Base-by-base conservation (phyloP, 2,113 vertebrate genomes). In the Irena cyanogastra region DNA sequence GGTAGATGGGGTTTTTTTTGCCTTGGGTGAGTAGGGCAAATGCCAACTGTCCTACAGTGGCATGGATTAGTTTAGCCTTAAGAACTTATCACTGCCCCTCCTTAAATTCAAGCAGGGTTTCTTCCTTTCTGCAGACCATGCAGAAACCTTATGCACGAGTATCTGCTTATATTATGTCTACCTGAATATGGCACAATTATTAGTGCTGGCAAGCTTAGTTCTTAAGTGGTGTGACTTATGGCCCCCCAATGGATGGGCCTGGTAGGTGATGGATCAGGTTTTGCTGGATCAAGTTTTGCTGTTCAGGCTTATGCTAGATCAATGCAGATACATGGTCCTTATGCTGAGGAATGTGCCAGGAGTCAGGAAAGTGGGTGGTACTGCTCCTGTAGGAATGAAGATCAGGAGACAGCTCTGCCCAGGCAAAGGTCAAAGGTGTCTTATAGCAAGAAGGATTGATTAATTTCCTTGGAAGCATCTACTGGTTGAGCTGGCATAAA, bases 51-150 rank as follows among this genome's bases (percentile, higher is more conserved):
- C 84, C 71, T 81, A 24, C 27, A 23, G 65, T 42, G 61, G 63
- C 81, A n/a, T 63, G 86, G 64, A 82, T 78, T 92, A 84, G 72
- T 87, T 87, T 81, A 93, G 88, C 80, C 88, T 94, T 95, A 96
- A 92, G 45, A 78, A 93, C 26, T 89, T 87, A 83, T n/a, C 90
- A 86, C 93, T 97, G 76, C 83, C 90, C 68, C 72, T 96, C 85
- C 90, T 93, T 95, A 96, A 83, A 56, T 93, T 88, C 64, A 83
- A 90, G 60, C 85, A 90, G 90, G 64, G 80, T 96, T 90, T 90
- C 72, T 93, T 92, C 56, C 60, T 77, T 94, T 93, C 90, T 93
- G 88, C 90, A 78, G 27, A 17, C 64, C 50, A 7, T 27, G 91
- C 92, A 93, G 90, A 93, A 79, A 68, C 74, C 42, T 94, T 91